phyloP scores from a whole-genome alignment of 2,797 vertebrate genomes.

The Dipus sagitta region DNA sequence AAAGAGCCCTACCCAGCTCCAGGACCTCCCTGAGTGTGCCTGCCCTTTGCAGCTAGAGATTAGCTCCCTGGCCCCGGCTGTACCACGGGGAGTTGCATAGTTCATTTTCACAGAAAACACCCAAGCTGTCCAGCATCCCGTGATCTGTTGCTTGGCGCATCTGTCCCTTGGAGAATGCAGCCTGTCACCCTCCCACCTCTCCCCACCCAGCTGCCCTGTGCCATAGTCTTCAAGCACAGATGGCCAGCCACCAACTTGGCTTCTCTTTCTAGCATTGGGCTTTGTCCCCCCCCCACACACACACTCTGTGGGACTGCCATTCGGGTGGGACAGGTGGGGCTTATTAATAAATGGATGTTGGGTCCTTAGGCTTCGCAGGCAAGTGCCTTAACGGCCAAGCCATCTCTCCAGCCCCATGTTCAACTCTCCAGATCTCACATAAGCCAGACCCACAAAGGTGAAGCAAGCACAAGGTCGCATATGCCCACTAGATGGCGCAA shows the following conservation, averaged over 20 bases:
- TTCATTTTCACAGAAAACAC: neutral
- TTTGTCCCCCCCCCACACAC: neutral
- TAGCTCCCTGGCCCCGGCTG: neutral
- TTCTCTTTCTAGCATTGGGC: no score
- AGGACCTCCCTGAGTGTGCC: neutral
- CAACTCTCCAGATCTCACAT: no score
- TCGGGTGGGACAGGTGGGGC: no score
- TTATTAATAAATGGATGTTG: no score
- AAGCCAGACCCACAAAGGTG: no score
- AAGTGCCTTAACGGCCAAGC: no score
- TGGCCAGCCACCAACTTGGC: neutral
- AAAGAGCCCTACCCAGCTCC: neutral
- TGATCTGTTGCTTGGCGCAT: neutral
- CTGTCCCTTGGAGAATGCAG: neutral
- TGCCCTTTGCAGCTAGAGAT: neutral
- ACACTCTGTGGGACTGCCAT: accelerated
- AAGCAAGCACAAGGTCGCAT: no score
- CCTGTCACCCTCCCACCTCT: neutral
- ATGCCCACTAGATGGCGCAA: no score
- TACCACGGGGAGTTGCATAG: neutral
- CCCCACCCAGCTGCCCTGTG: neutral
- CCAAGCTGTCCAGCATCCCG: neutral
- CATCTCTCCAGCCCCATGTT: no score
- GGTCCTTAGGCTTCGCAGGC: no score
- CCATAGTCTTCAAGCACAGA: accelerated